Evolutionary conservation across 2,113 vertebrate species (phyloP).

Genomic region (Danionella cerebrum): DNA sequence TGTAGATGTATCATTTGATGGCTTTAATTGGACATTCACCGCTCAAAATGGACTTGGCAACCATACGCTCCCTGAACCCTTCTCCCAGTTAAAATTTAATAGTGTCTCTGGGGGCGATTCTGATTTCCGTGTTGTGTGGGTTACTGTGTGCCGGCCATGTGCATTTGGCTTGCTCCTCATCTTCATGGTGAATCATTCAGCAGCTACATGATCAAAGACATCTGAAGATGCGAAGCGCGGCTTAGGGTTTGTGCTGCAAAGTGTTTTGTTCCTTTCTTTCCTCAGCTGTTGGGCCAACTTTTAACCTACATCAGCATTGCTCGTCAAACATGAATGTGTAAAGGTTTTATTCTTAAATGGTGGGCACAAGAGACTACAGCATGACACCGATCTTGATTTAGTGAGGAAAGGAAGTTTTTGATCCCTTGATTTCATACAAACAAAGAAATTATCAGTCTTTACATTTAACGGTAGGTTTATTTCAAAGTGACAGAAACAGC

Average conservation of each 20-base stretch:
- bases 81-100: slow-evolving; percentile 44
- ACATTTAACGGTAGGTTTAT: no score
- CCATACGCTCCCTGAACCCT: slow-evolving; percentile 3
- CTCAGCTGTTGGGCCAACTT: slow-evolving; percentile 3
- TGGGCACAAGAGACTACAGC: no score
- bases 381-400: no score
- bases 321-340: no score
- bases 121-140: slow-evolving; percentile 47
- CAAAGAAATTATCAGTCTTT: no score
- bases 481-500: no score
- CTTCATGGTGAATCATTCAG: slow-evolving; percentile 54
- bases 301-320: no score
- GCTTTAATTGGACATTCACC: slow-evolving; percentile 9
- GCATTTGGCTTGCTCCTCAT: slow-evolving; percentile 40
- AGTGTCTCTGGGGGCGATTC: slow-evolving; percentile 39
- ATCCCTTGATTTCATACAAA: no score
- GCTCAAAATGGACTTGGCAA: background rate
- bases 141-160: slow-evolving; percentile 31
- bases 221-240: slow-evolving; percentile 41
- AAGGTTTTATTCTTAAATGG: no score
- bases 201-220: slow-evolving; percentile 50
- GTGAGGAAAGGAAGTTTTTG: no score
- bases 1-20: background rate
- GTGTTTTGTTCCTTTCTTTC: slow-evolving; percentile 32
- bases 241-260: slow-evolving; percentile 38